phyloP scores from a whole-genome alignment of 2,797 vertebrate species.

The Premnoplex brunnescens region DNA sequence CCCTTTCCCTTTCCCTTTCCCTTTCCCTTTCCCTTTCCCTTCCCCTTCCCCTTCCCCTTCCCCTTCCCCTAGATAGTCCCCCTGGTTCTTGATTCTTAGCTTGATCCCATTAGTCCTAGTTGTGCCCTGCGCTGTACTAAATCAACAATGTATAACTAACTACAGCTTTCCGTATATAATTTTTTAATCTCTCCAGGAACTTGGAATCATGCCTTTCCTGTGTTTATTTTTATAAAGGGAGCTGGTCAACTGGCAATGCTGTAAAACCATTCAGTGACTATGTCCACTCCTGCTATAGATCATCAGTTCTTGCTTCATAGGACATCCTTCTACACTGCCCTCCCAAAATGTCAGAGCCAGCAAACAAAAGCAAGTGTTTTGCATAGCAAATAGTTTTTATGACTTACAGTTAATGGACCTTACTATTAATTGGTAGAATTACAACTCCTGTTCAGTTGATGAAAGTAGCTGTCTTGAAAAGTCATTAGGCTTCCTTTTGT shows the following conservation, averaged over 20 bases:
- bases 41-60: too few relatives aligned
- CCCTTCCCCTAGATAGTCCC: background rate
- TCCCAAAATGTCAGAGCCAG: background rate
- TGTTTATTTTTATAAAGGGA: background rate
- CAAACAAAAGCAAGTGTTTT: background rate
- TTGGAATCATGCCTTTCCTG: background rate
- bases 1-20: background rate
- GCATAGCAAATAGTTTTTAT: constrained; percentile 12
- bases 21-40: too few relatives aligned
- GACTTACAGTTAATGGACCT: constrained; percentile 19
- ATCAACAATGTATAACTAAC: background rate
- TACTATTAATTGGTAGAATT: constrained; percentile 40
- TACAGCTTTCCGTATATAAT: background rate
- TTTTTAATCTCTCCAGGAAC: background rate
- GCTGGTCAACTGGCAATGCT: background rate
- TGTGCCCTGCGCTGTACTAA: background rate
- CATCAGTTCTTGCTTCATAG: background rate
- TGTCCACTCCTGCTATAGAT: background rate
- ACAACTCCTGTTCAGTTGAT: constrained; percentile 26
- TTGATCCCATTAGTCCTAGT: background rate
- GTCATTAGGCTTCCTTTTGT: constrained; percentile 43
- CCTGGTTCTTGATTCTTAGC: background rate
- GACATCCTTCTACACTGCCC: background rate
- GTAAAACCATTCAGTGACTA: background rate
- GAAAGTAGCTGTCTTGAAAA: constrained; percentile 46